These are phyloP conservation scores for Mirza zaza DNA, from an alignment of 2,113 vertebrate genomes.

Conservation along the genomic window DNA sequence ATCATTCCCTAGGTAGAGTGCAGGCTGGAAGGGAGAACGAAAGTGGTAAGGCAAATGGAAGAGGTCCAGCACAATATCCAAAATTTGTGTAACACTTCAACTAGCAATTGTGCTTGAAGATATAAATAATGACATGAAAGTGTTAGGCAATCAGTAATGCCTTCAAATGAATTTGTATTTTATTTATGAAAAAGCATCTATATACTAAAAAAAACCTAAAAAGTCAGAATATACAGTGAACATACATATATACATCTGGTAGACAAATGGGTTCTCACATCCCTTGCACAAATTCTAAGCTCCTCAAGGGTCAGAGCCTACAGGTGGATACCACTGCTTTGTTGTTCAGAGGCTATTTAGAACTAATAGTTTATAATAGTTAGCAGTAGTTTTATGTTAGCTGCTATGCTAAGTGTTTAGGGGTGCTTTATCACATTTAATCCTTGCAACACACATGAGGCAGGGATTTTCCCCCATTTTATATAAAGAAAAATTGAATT, in stretches of 20 bases:
- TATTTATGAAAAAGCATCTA: neutral
- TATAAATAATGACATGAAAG: neutral
- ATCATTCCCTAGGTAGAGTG: neutral
- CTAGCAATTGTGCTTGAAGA: neutral
- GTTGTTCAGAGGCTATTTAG: neutral
- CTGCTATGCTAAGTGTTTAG: neutral
- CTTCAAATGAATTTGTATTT: slow-evolving; percentile 19
- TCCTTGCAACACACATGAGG: neutral
- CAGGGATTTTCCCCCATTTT: neutral
- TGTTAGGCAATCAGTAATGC: neutral
- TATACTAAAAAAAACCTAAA: neutral
- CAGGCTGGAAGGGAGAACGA: neutral
- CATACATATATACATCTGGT: neutral
- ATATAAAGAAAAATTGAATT: neutral
- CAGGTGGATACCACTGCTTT: neutral
- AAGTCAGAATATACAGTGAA: neutral
- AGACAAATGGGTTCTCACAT: neutral
- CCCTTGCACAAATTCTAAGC: neutral
- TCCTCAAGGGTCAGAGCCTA: neutral
- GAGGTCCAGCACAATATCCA: neutral
- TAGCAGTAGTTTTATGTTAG: neutral
- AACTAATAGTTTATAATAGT: neutral
- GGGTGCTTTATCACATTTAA: neutral
- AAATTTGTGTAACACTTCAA: neutral
- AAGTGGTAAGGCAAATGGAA: neutral